Percentiles rank a stretch among this genome's conserved stretches.
phyloP scores from a whole-genome alignment of 2,113 vertebrate genomes.

The Grallaria varia region DNA sequence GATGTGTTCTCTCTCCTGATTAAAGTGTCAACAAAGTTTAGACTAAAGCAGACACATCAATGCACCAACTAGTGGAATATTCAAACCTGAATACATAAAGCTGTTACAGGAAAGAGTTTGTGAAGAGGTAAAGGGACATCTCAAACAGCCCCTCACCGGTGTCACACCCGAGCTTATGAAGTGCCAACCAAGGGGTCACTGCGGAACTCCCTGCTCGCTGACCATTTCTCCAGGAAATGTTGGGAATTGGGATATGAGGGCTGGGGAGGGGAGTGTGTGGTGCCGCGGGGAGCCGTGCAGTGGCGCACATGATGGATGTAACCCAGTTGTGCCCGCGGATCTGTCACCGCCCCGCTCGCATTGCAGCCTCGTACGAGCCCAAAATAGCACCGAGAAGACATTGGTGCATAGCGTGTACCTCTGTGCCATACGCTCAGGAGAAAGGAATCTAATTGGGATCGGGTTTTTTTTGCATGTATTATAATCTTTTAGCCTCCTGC shows the following conservation, averaged over 20 bases:
- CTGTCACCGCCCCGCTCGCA: conserved; percentile 65
- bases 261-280: neutral
- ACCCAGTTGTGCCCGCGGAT: conserved; percentile 65
- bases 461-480: neutral
- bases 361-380: conserved; percentile 56
- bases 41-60: neutral
- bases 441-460: conserved; percentile 41
- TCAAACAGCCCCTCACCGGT: neutral
- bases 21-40: conserved; percentile 20
- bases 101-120: neutral
- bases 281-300: neutral
- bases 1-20: neutral
- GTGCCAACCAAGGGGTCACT: accelerated
- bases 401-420: conserved; percentile 53
- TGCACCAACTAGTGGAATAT: neutral
- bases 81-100: conserved; percentile 6
- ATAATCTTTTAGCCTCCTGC: conserved; percentile 1
- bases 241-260: neutral
- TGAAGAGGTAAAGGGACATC: neutral
- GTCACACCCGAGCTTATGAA: neutral
- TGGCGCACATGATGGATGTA: conserved; percentile 45
- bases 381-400: conserved; percentile 66
- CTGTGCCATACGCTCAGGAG: conserved; percentile 56
- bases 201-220: neutral
- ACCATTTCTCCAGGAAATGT: neutral